Base-by-base conservation (phyloP, 2,113 vertebrate genomes). In the Patagioenas fasciata region DNA sequence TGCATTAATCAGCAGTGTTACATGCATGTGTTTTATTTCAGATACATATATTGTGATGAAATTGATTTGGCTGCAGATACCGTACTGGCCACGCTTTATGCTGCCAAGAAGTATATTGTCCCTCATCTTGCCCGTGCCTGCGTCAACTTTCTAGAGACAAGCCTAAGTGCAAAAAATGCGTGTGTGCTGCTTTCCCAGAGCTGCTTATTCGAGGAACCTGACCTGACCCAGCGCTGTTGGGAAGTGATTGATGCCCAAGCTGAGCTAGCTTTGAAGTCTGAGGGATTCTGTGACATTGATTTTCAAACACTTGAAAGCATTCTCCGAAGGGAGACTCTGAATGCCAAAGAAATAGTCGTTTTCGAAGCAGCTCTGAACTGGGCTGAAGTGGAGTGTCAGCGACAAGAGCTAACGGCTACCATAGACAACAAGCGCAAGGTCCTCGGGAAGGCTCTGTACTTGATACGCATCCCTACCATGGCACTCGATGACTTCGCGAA, bases 231-330 rank as follows among this genome's bases (percentile, higher is more conserved):
- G 98, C 99, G 99, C 58, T 99, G 99, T 97, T 99, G 99, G 99
- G 99, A 99, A 96, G 99, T 99, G 96, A 99, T 99, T 74, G 99
- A 99, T 83, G 99, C 99, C 83, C 99, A 99, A 57, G 99, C 99
- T 0, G 99, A 99, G 97, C 98, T 99, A 74, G 99, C 99, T 48
- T 98, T 99, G 95, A 98, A 99, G 97, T 99, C 99, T 0, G 99
- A 99, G 95, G 99, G 99, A 15, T 99, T 99, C 98, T 99, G 99
- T 29, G 99, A 99, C 98, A 99, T 99, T 81, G 99, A 99, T 97
- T 98, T 98, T 94, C 99, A 99, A 97, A 99, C 99, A 2, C 98
- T 99, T 83, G 99, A 99, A 98, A 99, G 99, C 96, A 99, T 99
- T 96, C 98, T 99, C 83, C 98, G 98, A 94, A 98, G 99, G 93